Evolutionary conservation across 2,113 vertebrate genomes (phyloP), one percentile per base, ranked within the genome.

Genomic region (Psophia crepitans): DNA sequence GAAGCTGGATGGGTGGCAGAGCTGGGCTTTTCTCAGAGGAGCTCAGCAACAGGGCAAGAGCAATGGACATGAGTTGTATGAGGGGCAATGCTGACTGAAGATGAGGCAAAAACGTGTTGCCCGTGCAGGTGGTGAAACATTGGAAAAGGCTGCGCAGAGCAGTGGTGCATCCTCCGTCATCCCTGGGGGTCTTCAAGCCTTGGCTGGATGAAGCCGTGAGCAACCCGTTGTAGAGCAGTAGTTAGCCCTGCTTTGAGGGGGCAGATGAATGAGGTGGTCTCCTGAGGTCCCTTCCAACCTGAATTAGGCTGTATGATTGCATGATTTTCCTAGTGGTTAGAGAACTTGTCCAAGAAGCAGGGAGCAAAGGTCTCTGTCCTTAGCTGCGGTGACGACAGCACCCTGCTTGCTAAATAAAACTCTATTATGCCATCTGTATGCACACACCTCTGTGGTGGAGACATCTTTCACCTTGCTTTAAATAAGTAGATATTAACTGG

Each of bases 401-500:
- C 24, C 12, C 43, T 82, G 37, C 43, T 90, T 85, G 43, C 78
- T 91, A 64, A 87, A 64, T 68, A 64, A 39, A 93, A 60, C 33
- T 44, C 80, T 71, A 23, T 24, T 60, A 9, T 5, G 6, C 44
- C 51, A 64, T 75, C 41, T 64, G 8, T 82, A 23, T 30, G 39
- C 14, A 39, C 0, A 0, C 5, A 51, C 5, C 27, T 41, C 81
- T 56, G 53, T 68, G 57, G 57, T 26, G 68, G 53, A 94, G n/a
- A 32, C 19, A n/a, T 77, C n/a, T 28, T 83, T 24, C n/a, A 76
- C 27, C 27, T 83, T 69, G 57, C 58, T 83, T 90, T 80, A 79
- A 81, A 57, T 61, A 78, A 43, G 30, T 49, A 75, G n/a, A 6
- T 89, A 82, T 82, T 91, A 94, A 71, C 35, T 90, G 58, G 39